phyloP scores from a whole-genome alignment of 2,797 vertebrate genomes.

The Mastacembelus armatus region DNA sequence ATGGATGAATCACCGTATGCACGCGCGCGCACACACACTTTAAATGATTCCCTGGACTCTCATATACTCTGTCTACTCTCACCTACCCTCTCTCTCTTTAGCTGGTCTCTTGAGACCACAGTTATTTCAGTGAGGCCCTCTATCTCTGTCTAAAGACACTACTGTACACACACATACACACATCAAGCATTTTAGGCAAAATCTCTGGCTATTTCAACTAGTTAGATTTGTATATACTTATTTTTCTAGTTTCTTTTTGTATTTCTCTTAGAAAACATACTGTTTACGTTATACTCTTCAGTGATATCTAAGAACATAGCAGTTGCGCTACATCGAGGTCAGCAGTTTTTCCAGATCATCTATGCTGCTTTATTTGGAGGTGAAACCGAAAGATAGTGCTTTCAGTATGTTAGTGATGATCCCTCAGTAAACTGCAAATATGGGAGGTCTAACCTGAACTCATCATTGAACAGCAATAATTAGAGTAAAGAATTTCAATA shows the following conservation, averaged over 20 bases:
- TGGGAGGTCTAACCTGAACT: not conserved
- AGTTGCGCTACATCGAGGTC: too few species aligned
- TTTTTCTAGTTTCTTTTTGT: not conserved
- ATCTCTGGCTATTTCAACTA: not conserved
- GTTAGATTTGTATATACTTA: not conserved
- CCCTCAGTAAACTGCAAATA: not conserved
- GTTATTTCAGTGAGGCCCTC: slow-evolving; percentile 81
- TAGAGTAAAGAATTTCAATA: too few species aligned
- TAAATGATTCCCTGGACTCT: slow-evolving; percentile 78
- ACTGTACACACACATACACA: slow-evolving; percentile 57
- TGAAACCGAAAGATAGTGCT: not conserved
- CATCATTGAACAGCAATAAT: not conserved
- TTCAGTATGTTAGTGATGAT: not conserved
- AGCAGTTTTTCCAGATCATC: too few species aligned
- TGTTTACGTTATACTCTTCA: not conserved
- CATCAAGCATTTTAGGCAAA: slow-evolving; percentile 23
- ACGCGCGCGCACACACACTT: slow-evolving; percentile 44
- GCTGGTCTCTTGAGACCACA: slow-evolving; percentile 66
- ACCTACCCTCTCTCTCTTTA: slow-evolving; percentile 75
- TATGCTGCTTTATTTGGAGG: not conserved
- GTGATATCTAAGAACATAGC: not conserved
- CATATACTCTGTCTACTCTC: slow-evolving; percentile 70
- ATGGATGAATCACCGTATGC: slow-evolving; percentile 79
- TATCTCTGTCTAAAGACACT: slow-evolving; percentile 75
- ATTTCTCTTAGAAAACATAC: too few species aligned